Percentiles rank a stretch among this genome's conserved stretches.
Evolutionary conservation across 2,797 vertebrate species (phyloP).

Genomic region (Cuniculus paca): DNA sequence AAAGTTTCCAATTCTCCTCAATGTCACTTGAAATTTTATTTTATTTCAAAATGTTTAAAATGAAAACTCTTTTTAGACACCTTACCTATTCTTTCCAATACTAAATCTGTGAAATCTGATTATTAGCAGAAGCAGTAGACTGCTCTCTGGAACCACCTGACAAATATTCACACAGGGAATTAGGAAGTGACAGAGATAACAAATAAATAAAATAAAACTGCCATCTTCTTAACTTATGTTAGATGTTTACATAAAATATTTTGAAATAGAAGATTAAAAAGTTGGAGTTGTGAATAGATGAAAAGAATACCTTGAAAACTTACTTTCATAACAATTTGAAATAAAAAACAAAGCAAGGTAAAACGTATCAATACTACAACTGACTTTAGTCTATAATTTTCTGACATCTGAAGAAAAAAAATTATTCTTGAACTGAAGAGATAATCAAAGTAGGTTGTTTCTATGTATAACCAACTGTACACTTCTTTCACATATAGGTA

Average conservation of each 20-base stretch:
- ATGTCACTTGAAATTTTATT: conserved; percentile 30
- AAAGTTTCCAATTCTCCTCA: neutral
- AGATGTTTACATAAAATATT: conserved; percentile 54
- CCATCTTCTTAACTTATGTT: neutral
- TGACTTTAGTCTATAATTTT: neutral
- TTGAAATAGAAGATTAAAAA: conserved; percentile 65
- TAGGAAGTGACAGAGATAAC: conserved; percentile 53
- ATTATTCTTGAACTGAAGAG: neutral
- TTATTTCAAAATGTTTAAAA: conserved; percentile 63
- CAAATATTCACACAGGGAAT: conserved; percentile 32
- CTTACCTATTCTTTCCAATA: conserved; percentile 67
- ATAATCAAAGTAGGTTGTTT: neutral
- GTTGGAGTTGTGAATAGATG: neutral
- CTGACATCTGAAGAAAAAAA: neutral
- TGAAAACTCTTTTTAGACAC: conserved; percentile 50
- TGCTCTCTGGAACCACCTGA: conserved; percentile 72
- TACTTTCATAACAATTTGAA: neutral
- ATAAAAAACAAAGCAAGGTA: conserved; percentile 47
- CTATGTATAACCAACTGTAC: neutral
- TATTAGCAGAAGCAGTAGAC: conserved; percentile 74
- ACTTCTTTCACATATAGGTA: neutral
- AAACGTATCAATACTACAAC: neutral
- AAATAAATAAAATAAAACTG: conserved; percentile 59
- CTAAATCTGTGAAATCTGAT: conserved; percentile 72
- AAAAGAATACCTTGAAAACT: neutral